Base-by-base conservation (phyloP, 2,888 invertebrate species). In the Fissipunctia ypsillon region DNA sequence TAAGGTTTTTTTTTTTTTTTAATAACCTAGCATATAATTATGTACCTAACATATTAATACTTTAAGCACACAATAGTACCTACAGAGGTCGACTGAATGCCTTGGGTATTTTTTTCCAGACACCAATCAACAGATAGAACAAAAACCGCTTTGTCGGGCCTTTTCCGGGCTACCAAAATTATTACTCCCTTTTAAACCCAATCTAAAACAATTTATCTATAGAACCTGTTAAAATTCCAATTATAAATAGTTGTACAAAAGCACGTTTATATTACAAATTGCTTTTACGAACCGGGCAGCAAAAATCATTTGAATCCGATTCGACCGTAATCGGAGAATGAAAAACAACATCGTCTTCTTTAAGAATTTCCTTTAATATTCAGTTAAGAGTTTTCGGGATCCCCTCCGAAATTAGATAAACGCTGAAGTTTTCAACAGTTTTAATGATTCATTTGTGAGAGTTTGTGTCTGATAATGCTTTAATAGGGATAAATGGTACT, bases 311-410 rank as follows among this genome's bases (percentile, higher is more conserved):
- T 71, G 84, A 66, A 71, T 79, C 72, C 77, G 69, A 73, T 76
- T 75, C 54, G 66, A 73, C 57, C 61, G 64, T 65, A 77, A 81
- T 82, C 60, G 68, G 61, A 54, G 79, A 50, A 73, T 57, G 73
- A 75, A 84, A 79, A 81, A 78, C 73, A 78, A 75, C 61, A 54
- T 22, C 48, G 25, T 69, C 28, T 73, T 59, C 54, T 76, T 64
- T 31, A 43, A 64, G 63, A 77, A 73, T 72, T 88, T 78, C 69
- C 73, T 78, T 78, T 82, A 73, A 80, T 85, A 84, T 84, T 83
- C 78, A 69, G 70, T 84, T 75, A 77, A 45, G 31, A 75, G 61
- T 80, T 75, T 72, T 73, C n/a, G 73, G 70, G 81, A 72, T 78
- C 84, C 67, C 59, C 61, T 31, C 25, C 45, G 43, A 57, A 70